A percentile compares a stretch with the other conserved stretches of the same genome.
Conservation (phyloP, 2,113 vertebrate genomes). For the Perognathus longimembris region DNA sequence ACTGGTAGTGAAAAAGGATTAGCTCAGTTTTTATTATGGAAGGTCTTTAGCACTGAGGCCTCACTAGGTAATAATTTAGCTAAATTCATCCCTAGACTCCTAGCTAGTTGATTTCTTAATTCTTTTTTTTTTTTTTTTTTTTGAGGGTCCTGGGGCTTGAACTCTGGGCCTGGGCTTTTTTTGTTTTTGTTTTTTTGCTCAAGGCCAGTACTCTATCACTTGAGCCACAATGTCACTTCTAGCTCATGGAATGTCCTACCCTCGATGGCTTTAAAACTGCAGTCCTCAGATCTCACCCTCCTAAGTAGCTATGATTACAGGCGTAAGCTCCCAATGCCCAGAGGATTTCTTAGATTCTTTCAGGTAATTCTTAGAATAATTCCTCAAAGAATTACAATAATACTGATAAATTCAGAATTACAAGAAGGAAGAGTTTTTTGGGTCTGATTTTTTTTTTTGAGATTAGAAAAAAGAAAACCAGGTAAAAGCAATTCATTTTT, state of each 20-base stretch:
- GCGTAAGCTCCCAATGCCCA: too few species aligned
- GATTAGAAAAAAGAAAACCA: not conserved
- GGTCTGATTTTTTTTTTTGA: not conserved
- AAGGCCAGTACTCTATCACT: too few species aligned
- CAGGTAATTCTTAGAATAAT: slow-evolving; percentile 44
- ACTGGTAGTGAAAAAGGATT: not conserved
- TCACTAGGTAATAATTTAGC: not conserved
- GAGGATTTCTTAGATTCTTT: not conserved
- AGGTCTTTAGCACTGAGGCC: not conserved
- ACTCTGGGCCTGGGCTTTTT: too few species aligned
- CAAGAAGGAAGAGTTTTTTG: not conserved
- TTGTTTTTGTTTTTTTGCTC: too few species aligned
- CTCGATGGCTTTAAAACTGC: too few species aligned
- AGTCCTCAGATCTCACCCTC: too few species aligned
- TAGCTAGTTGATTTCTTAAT: slow-evolving; percentile 5
- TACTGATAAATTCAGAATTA: slow-evolving; percentile 45
- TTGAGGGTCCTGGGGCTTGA: too few species aligned
- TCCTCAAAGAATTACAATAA: slow-evolving; percentile 6
- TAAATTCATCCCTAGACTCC: slow-evolving; percentile 19
- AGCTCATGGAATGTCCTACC: too few species aligned
- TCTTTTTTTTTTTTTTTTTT: not conserved
- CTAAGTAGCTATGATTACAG: too few species aligned
- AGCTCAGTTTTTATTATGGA: not conserved
- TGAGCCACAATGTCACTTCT: too few species aligned
- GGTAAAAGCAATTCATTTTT: not conserved